Percentiles rank a stretch among this genome's conserved stretches.
phyloP scores from a whole-genome alignment of 2,888 invertebrate species.

The Tholera decimalis region DNA sequence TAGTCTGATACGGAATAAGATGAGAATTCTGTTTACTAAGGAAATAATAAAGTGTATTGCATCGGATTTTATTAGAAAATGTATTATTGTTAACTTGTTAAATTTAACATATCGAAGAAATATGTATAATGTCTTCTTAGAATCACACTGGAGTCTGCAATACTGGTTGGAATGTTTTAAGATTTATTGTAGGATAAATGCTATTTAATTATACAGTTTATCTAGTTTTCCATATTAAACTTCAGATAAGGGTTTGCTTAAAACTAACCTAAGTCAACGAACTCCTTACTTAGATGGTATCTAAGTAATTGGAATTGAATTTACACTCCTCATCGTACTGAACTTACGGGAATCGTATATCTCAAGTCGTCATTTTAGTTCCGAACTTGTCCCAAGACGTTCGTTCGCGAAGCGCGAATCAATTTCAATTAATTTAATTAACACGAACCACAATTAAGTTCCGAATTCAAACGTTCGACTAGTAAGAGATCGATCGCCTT shows the following conservation, averaged over 20 bases:
- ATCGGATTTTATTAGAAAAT: constrained; percentile 39
- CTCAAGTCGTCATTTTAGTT: constrained; percentile 28
- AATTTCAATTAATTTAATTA: constrained; percentile 74
- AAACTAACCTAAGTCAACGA: constrained; percentile 5
- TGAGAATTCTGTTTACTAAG: constrained; percentile 40
- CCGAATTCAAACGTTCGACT: constrained; percentile 80
- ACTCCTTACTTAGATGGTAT: constrained; percentile 1
- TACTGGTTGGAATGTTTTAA: constrained; percentile 43
- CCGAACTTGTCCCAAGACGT: constrained; percentile 36
- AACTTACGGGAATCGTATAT: constrained; percentile 29
- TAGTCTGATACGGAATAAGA: constrained; percentile 33
- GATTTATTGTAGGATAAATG: constrained; percentile 24
- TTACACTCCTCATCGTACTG: constrained; percentile 1
- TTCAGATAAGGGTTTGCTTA: not conserved
- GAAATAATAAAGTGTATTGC: constrained; percentile 38
- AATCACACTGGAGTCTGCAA: constrained; percentile 30
- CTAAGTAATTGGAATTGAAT: constrained; percentile 28
- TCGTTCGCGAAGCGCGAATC: constrained; percentile 44
- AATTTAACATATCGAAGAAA: constrained; percentile 42
- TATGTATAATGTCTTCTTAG: constrained; percentile 46
- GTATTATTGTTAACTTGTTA: constrained; percentile 25
- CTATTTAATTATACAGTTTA: constrained; percentile 3
- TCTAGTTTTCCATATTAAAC: not conserved
- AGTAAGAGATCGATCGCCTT: constrained; percentile 86
- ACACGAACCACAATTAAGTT: constrained; percentile 75